Base-by-base conservation (phyloP, 2,888 invertebrate species). In the Phragmatobia fuliginosa region DNA sequence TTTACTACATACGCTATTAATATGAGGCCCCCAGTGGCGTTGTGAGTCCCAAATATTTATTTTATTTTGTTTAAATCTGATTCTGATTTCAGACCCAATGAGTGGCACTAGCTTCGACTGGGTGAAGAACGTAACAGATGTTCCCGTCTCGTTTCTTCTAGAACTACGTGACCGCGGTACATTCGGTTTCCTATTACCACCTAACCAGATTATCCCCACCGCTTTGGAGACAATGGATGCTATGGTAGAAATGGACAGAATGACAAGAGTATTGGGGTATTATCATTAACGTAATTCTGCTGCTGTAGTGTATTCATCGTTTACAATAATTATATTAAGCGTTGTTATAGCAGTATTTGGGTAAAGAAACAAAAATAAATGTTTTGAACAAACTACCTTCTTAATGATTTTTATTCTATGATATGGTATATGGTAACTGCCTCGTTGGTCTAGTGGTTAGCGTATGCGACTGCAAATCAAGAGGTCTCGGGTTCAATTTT, bases 181-280 rank as follows among this genome's bases (percentile, higher is more conserved):
- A 11, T 95, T 90, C 61, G 97, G 96, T 0, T 97, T 96, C 86
- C 82, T 96, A 1, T 88, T 97, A 0, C 96, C 96, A 0, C 80
- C 94, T 0, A 87, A 88, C 0, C 91, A 95, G 73, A 96, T 96
- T 60, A 86, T 95, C 16, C 94, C 94, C 3, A 96, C 96, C 38
- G 95, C 93, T 58, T 84, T 95, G 64, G 97, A 97, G 89, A 94
- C 96, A 0, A 93, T 97, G 88, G 96, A 96, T 69, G 96, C 95
- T 5, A 82, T 96, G 0, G 59, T 93, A 0, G 92, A 90, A 79
- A 93, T 94, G 89, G 89, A 90, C 88, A 83, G 91, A 87, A 71
- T 90, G 87, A 87, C 91, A 77, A 77, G 82, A 81, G 72, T 65
- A 2, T 78, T 94, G 7, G 88, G 90, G 3, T 92, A 92, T 76